Conservation (phyloP, 2,113 vertebrate genomes). For the Potamarius usumacintae region DNA sequence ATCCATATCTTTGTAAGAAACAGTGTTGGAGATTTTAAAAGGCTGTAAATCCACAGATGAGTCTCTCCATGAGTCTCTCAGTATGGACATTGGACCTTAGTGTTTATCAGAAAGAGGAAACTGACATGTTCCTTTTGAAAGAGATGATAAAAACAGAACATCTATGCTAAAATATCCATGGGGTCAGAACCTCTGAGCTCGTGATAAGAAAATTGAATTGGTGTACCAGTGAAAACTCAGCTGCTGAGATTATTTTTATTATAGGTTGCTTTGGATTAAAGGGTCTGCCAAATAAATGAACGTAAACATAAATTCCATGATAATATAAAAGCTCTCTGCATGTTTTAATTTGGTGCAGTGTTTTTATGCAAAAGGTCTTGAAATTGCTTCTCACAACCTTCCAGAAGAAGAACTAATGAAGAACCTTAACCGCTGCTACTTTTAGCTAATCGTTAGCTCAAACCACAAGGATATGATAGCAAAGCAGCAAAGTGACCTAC, state of each 20-base stretch:
- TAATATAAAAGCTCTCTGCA: background rate
- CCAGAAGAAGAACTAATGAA: background rate
- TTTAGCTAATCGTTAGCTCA: background rate
- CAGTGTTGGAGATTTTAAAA: background rate
- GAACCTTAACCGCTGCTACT: background rate
- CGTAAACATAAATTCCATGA: background rate
- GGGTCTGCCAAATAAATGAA: background rate
- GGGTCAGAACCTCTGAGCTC: too few relatives aligned
- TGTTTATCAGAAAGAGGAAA: background rate
- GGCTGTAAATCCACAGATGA: background rate
- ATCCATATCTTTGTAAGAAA: slow-evolving; percentile 14
- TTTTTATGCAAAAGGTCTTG: background rate
- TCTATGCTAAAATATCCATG: background rate
- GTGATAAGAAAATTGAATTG: too few relatives aligned
- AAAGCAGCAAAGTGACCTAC: background rate
- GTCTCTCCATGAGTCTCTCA: background rate
- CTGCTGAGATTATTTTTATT: background rate
- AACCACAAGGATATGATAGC: background rate
- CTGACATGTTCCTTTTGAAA: background rate
- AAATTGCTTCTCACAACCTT: background rate
- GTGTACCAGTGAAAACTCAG: background rate
- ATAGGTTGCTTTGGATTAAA: background rate
- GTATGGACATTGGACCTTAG: background rate
- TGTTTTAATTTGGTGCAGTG: background rate
- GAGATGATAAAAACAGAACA: slow-evolving; percentile 5